These are phyloP conservation scores for Cheilosia pagana DNA, from an alignment of 2,888 invertebrate species.

Conservation along the genomic window DNA sequence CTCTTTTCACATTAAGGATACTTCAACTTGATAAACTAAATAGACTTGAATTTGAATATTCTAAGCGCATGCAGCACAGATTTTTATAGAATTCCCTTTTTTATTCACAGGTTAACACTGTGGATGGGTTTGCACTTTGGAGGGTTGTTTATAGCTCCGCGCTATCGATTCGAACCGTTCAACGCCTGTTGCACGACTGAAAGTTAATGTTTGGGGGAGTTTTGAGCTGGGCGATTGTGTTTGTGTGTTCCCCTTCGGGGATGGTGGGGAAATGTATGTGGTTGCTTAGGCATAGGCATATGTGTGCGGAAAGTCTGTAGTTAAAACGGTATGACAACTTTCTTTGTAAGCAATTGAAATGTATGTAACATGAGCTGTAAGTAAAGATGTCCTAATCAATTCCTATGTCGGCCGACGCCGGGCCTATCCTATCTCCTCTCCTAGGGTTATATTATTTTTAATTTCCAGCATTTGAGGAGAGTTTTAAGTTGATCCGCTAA, in stretches of 20 bases:
- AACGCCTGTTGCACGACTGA: conserved; percentile 74
- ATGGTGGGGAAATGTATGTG: background rate
- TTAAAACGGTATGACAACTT: background rate
- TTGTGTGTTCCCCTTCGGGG: background rate
- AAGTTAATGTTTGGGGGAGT: conserved; percentile 35
- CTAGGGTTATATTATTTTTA: background rate
- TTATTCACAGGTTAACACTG: conserved; percentile 25
- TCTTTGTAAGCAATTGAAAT: conserved; percentile 28
- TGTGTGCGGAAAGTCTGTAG: conserved; percentile 8
- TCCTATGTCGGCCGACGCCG: too few species aligned
- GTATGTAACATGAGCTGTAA: conserved; percentile 28
- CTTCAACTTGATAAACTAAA: background rate
- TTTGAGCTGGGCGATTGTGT: background rate
- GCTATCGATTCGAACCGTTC: conserved; percentile 54
- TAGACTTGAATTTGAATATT: background rate
- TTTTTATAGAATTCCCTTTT: conserved; percentile 3
- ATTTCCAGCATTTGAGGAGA: background rate
- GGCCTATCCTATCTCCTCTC: too few species aligned
- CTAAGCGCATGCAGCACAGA: conserved; percentile 4
- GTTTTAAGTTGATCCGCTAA: background rate
- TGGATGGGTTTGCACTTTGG: conserved; percentile 10
- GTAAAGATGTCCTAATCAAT: too few species aligned
- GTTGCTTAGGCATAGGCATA: background rate
- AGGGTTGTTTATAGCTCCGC: conserved; percentile 3
- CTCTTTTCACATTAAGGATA: conserved; percentile 7